These are phyloP conservation scores for Julus scandinavius DNA, from an alignment of 2,888 invertebrate species.

Conservation along the genomic window DNA sequence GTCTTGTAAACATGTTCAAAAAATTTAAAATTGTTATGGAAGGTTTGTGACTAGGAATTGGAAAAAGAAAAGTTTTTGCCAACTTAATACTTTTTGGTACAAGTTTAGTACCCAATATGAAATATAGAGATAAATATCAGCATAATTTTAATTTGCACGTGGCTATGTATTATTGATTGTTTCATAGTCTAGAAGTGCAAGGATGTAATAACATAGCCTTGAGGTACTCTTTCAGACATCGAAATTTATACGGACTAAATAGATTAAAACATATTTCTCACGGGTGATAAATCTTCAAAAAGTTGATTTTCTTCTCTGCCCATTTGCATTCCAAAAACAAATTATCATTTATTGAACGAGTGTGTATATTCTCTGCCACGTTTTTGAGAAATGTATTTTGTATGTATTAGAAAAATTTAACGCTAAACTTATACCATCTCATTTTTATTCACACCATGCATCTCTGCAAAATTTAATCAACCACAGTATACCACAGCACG, in stretches of 20 bases:
- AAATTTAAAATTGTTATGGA: too few relatives aligned
- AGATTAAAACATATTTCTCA: not conserved
- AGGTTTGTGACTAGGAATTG: too few relatives aligned
- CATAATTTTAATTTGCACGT: not conserved
- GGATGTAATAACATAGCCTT: not conserved
- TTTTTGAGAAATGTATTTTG: not conserved
- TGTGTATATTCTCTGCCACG: not conserved
- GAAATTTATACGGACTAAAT: not conserved
- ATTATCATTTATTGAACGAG: not conserved
- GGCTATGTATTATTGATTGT: not conserved
- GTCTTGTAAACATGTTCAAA: too few relatives aligned
- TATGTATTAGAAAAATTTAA: not conserved
- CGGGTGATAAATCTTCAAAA: constrained; percentile 1
- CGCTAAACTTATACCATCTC: not conserved
- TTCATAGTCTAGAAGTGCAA: not conserved
- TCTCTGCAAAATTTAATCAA: not conserved
- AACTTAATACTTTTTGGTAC: too few relatives aligned
- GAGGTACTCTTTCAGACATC: not conserved
- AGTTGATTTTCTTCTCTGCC: not conserved
- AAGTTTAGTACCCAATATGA: not conserved
- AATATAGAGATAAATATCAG: not conserved
- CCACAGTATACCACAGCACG: not conserved
- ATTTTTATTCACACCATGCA: not conserved
- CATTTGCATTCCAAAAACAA: not conserved
- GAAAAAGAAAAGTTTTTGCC: too few relatives aligned